Base-by-base conservation (phyloP, 2,888 invertebrate species). In the Hirtodrosophila confusa region DNA sequence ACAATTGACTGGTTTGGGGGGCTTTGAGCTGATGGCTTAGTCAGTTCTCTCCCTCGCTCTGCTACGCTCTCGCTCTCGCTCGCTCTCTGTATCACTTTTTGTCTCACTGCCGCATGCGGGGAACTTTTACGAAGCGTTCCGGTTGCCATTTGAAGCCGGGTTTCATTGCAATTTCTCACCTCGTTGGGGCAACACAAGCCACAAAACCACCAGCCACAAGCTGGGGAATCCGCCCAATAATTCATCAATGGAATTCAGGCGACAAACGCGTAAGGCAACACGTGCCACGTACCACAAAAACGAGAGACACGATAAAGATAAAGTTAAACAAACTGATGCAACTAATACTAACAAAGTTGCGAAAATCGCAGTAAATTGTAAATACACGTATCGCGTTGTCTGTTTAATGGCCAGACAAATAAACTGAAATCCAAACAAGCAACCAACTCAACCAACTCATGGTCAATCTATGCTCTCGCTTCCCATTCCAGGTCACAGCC, bases 101-200 rank as follows among this genome's bases (percentile, higher is more conserved):
- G 17, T 40, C 24, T 54, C 7, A 45, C 10, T 41, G 35, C 31
- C 33, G 41, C 11, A 51, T 36, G 48, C 49, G 75, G 75, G 75
- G 79, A 75, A 70, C 57, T 76, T 78, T 76, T 67, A 58, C 61
- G 44, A 55, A 60, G 24, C 39, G 50, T 48, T 55, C 10, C 58
- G 54, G 6, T 11, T 48, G 58, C n/a, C 33, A 40, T 45, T 55
- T 45, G 39, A 9, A 9, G 40, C 41, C 56, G 35, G 55, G 50
- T 60, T 58, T 84, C 87, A 86, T 78, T 80, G 61, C 65, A 60
- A 74, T 78, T 84, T 84, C 78, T 86, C 78, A 78, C 78, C 62
- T 86, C 71, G 71, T 39, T 62, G 60, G 56, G 65, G 55, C 75
- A 50, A 40, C 86, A 76, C 72, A 58, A 43, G 27, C 50, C 41